Evolutionary conservation across 2,888 invertebrate species (phyloP).

Genomic region (Trimorus sp.): DNA sequence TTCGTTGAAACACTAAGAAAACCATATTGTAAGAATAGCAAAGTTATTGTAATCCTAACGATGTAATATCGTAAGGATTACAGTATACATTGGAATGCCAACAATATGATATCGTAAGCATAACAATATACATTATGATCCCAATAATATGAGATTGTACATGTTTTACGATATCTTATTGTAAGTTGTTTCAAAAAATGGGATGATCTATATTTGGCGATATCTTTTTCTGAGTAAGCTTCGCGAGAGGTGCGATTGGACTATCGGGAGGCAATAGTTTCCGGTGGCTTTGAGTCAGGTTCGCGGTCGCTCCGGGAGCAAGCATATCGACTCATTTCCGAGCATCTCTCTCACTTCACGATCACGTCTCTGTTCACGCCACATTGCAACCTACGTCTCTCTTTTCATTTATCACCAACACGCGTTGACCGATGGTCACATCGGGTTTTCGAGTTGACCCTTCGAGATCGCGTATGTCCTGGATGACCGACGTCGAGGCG

Average conservation of each 20-base stretch:
- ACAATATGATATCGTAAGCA: too few relatives aligned
- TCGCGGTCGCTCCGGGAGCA: slow-evolving; percentile 1
- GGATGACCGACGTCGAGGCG: neutral
- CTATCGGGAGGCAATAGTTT: too few relatives aligned
- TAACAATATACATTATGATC: neutral
- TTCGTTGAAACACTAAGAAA: too few relatives aligned
- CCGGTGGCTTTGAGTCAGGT: neutral
- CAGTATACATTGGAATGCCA: too few relatives aligned
- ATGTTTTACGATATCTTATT: too few relatives aligned
- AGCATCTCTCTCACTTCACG: slow-evolving; percentile 19
- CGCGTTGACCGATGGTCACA: neutral
- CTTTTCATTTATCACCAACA: slow-evolving; percentile 26
- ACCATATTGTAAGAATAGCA: too few relatives aligned
- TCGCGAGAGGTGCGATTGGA: too few relatives aligned
- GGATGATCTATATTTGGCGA: too few relatives aligned
- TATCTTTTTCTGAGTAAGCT: too few relatives aligned
- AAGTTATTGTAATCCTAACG: too few relatives aligned
- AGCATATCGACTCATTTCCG: slow-evolving; percentile 3
- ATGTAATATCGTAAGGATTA: too few relatives aligned
- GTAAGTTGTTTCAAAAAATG: too few relatives aligned
- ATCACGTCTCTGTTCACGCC: slow-evolving; percentile 27
- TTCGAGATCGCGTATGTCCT: slow-evolving; percentile 5
- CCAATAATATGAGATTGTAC: neutral
- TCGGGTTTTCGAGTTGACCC: slow-evolving; percentile 4
- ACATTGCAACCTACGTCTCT: slow-evolving; percentile 24